These are phyloP conservation scores for Camptogramma bilineatum DNA, from an alignment of 2,888 invertebrate genomes.

Conservation along the genomic window DNA sequence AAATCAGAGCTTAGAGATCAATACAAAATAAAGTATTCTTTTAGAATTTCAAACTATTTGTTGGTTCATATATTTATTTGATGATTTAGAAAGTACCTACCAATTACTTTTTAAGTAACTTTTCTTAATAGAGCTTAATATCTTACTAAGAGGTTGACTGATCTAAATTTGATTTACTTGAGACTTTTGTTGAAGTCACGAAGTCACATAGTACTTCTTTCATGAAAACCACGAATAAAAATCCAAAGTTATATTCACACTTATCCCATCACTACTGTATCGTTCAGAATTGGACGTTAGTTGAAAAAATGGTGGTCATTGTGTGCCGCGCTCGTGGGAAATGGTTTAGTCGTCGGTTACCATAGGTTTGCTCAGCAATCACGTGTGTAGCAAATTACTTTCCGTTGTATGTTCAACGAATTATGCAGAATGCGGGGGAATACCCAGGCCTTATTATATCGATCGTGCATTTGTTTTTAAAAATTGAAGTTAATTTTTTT, in stretches of 20 bases:
- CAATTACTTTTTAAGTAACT: too few relatives aligned
- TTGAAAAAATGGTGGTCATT: slow-evolving; percentile 61
- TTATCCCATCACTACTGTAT: slow-evolving; percentile 42
- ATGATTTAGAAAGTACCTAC: too few relatives aligned
- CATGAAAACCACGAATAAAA: neutral
- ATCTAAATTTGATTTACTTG: too few relatives aligned
- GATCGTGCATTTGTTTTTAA: slow-evolving; percentile 9
- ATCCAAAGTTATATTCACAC: neutral
- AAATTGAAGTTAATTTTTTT: neutral
- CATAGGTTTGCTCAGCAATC: slow-evolving; percentile 44
- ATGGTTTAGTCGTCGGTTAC: slow-evolving; percentile 42
- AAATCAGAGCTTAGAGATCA: too few relatives aligned
- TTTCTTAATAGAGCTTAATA: too few relatives aligned
- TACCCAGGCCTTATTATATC: slow-evolving; percentile 9
- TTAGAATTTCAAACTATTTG: too few relatives aligned
- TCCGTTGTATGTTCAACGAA: slow-evolving; percentile 30
- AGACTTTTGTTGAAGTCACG: too few relatives aligned
- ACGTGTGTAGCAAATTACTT: slow-evolving; percentile 39
- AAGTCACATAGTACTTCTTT: neutral
- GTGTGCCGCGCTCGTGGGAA: slow-evolving; percentile 48
- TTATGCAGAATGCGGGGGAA: slow-evolving; percentile 28
- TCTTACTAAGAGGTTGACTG: too few relatives aligned
- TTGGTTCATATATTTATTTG: too few relatives aligned
- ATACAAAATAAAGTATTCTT: too few relatives aligned
- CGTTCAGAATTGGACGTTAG: slow-evolving; percentile 53